Evolutionary conservation across 2,113 vertebrate species (phyloP).

Genomic region (Takifugu bimaculatus): DNA sequence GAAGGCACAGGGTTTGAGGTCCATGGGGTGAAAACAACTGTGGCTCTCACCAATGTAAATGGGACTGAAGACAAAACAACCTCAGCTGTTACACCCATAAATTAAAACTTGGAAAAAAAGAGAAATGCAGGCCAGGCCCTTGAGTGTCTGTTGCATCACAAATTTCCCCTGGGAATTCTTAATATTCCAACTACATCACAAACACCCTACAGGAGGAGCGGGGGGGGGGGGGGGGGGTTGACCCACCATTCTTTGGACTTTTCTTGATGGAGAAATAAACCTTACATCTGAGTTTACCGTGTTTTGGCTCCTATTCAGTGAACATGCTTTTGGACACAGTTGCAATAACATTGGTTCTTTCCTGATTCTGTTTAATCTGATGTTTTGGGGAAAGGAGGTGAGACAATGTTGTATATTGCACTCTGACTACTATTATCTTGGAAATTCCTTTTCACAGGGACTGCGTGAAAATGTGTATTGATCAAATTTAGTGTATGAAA

Average conservation of each 20-base stretch:
- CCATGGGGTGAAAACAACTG: conserved; percentile 8
- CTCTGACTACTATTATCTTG: neutral
- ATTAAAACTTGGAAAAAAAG: neutral
- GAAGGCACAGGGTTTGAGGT: conserved; percentile 13
- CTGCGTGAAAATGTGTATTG: neutral
- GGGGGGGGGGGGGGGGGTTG: too few species aligned
- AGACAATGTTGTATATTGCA: neutral
- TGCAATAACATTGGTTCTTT: neutral
- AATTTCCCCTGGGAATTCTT: too few species aligned
- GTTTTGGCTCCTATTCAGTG: neutral
- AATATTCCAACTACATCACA: too few species aligned
- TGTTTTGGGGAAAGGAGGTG: too few species aligned
- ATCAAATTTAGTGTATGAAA: too few species aligned
- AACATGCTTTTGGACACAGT: neutral
- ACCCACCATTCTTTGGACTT: too few species aligned
- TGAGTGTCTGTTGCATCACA: neutral
- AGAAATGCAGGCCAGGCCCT: neutral
- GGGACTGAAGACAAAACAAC: conserved; percentile 7
- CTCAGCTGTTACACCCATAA: conserved; percentile 4
- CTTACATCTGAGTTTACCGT: too few species aligned
- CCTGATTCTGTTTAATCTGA: too few species aligned
- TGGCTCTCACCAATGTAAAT: conserved; percentile 8
- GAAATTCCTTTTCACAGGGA: neutral
- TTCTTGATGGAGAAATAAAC: too few species aligned
- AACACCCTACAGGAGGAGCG: too few species aligned